Evolutionary conservation across 2,113 vertebrate species (phyloP).

Genomic region (Ceyx melanurus): DNA sequence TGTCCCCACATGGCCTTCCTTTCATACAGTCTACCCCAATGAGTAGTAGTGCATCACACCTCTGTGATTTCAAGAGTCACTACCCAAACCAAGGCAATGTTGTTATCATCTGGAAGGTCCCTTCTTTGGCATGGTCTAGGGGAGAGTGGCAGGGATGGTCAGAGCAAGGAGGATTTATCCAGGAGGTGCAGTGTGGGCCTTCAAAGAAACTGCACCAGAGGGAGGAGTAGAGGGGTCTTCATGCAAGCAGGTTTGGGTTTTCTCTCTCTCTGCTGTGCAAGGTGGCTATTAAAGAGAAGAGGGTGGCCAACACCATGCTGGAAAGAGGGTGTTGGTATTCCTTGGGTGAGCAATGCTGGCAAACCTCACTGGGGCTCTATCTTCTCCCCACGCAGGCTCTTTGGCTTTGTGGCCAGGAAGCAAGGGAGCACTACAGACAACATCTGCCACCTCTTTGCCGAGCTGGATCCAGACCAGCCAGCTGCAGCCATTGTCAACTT

Average conservation of each 20-base stretch:
- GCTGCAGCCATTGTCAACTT: conserved; percentile 97
- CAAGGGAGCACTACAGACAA: conserved; percentile 99
- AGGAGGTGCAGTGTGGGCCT: not conserved
- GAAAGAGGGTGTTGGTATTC: not conserved
- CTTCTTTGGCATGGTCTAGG: not conserved
- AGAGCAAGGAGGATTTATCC: not conserved
- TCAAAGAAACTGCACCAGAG: not conserved
- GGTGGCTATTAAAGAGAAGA: not conserved
- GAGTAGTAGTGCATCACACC: not conserved
- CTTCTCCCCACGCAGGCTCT: conserved; percentile 80
- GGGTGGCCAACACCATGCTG: not conserved
- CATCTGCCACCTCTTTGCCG: conserved; percentile 95
- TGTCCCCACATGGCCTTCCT: conserved; percentile 32
- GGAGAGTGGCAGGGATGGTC: not conserved
- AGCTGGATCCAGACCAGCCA: conserved; percentile 93
- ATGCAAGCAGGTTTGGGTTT: not conserved
- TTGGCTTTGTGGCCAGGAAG: conserved; percentile 96
- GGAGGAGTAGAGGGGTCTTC: not conserved
- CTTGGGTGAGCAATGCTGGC: not conserved
- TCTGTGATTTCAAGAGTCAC: not conserved
- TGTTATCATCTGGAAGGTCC: not conserved
- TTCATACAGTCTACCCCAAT: not conserved
- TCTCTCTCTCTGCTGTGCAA: not conserved
- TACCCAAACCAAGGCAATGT: not conserved
- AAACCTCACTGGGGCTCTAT: not conserved